phyloP scores from a whole-genome alignment of 2,797 vertebrate genomes.

The Allenopithecus nigroviridis region DNA sequence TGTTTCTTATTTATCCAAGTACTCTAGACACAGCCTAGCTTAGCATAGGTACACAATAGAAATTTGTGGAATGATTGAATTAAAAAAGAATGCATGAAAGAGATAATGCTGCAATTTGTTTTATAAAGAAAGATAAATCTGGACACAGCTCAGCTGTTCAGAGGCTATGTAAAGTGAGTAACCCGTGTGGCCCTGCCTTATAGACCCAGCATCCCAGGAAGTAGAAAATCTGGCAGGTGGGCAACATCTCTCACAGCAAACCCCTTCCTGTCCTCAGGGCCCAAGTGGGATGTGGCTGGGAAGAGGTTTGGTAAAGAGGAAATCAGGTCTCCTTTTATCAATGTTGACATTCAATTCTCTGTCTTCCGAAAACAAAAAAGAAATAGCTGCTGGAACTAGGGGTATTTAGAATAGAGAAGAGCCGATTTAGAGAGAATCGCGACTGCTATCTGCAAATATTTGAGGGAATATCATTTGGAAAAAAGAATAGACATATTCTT shows the following conservation, averaged over 20 bases:
- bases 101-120: neutral
- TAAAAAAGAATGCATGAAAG: conserved; percentile 20
- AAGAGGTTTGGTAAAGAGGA: neutral
- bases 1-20: neutral
- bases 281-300: neutral
- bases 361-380: neutral
- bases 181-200: no score
- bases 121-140: conserved; percentile 23
- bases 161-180: neutral
- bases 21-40: neutral
- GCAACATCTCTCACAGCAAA: neutral
- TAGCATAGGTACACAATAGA: neutral
- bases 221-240: neutral
- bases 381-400: neutral
- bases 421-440: neutral
- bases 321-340: neutral
- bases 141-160: neutral
- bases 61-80: conserved; percentile 14
- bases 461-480: neutral
- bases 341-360: neutral
- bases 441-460: neutral
- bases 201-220: neutral
- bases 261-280: neutral
- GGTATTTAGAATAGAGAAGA: neutral
- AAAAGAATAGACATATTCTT: neutral